These are phyloP conservation scores for Sterrhoptilus dennistouni DNA, from an alignment of 2,113 vertebrate species.

Conservation along the genomic window DNA sequence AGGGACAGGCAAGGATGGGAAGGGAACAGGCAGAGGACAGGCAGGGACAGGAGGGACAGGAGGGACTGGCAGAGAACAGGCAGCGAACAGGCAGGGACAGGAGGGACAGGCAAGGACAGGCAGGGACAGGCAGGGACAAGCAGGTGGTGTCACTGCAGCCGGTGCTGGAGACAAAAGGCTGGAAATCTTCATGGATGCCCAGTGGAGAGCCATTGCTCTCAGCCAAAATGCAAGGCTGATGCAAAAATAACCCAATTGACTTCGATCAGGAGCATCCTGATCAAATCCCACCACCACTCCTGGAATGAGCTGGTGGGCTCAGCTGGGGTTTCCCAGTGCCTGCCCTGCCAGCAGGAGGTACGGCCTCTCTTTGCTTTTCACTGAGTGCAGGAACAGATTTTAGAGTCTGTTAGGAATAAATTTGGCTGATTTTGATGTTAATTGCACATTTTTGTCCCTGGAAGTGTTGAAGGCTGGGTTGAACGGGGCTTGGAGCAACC, in stretches of 20 bases:
- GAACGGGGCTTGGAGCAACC: not conserved
- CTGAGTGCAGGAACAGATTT: not conserved
- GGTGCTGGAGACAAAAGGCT: not conserved
- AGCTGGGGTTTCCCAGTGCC: not conserved
- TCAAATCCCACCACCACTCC: not conserved
- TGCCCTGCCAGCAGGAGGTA: not conserved
- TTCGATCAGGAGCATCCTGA: not conserved
- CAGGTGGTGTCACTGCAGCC: not conserved
- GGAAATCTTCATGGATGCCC: not conserved
- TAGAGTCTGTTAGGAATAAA: not conserved
- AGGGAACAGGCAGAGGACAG: too few species aligned
- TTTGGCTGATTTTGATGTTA: not conserved
- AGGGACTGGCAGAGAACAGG: not conserved
- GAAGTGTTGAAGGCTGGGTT: accelerated
- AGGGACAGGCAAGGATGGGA: too few species aligned
- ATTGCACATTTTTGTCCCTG: not conserved
- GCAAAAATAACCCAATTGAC: accelerated
- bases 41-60: too few species aligned
- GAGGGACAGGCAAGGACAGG: too few species aligned
- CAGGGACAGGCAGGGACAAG: not conserved
- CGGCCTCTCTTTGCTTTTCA: accelerated
- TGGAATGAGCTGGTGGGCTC: not conserved
- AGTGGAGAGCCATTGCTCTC: not conserved
- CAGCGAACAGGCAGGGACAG: too few species aligned
- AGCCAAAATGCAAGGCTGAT: not conserved